Conservation (phyloP, 2,888 invertebrate genomes). For the Apotomis betuletana region DNA sequence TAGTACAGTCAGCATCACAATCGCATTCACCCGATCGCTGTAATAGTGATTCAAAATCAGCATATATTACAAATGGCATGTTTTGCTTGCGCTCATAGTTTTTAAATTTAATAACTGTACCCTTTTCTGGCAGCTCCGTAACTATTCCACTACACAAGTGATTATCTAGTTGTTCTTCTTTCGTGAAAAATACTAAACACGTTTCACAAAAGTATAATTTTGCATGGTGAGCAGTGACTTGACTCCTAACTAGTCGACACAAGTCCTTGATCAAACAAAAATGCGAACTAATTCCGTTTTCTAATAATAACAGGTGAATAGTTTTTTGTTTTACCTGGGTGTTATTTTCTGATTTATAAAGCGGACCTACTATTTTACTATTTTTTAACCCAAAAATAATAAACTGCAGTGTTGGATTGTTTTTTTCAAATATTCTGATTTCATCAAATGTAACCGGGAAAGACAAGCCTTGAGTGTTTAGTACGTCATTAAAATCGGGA, state of each 20-base stretch:
- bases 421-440: slow-evolving; percentile 26
- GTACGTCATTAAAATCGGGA: slow-evolving; percentile 22
- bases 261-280: slow-evolving; percentile 8
- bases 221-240: slow-evolving; percentile 4
- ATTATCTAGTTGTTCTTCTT: slow-evolving; percentile 6
- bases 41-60: slow-evolving; percentile 37
- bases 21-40: slow-evolving; percentile 11
- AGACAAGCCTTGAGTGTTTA: slow-evolving; percentile 18
- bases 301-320: slow-evolving; percentile 9
- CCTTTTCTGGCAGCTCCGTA: slow-evolving; percentile 32
- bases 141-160: slow-evolving; percentile 30
- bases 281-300: slow-evolving; percentile 10
- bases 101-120: slow-evolving; percentile 35
- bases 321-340: slow-evolving; percentile 4
- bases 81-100: slow-evolving; percentile 39
- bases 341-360: slow-evolving; percentile 22
- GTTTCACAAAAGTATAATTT: slow-evolving; percentile 18
- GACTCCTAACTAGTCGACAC: not conserved
- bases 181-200: slow-evolving; percentile 29
- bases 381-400: slow-evolving; percentile 26
- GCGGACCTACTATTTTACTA: slow-evolving; percentile 13
- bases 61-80: slow-evolving; percentile 12
- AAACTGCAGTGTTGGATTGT: slow-evolving; percentile 18
- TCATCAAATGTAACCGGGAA: slow-evolving; percentile 27
- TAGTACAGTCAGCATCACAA: not conserved